A percentile compares a stretch with the other conserved stretches of the same genome.
These are phyloP conservation scores for Oenanthe melanoleuca DNA, from an alignment of 2,113 vertebrate species.

Conservation along the genomic window DNA sequence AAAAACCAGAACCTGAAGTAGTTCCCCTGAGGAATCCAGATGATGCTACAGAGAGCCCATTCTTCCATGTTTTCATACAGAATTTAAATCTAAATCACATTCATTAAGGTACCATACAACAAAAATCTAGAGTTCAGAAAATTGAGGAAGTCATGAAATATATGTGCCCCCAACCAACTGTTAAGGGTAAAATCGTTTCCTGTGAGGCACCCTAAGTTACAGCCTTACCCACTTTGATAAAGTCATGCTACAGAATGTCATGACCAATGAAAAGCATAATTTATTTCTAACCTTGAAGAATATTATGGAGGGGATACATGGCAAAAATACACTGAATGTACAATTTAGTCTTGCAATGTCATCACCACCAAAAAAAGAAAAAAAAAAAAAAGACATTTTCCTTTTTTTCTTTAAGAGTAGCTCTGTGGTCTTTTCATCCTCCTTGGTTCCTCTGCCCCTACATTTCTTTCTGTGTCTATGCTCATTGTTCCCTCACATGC, in stretches of 20 bases:
- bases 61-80: neutral
- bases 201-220: neutral
- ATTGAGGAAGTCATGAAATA: neutral
- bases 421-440: neutral
- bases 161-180: neutral
- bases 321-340: neutral
- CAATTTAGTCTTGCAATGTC: neutral
- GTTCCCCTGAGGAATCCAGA: neutral
- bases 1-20: neutral
- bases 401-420: neutral
- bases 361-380: neutral
- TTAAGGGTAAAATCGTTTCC: neutral
- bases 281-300: neutral
- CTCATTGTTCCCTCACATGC: neutral
- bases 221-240: neutral
- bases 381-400: neutral
- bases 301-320: neutral
- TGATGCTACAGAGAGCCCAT: neutral
- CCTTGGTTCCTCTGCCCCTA: neutral
- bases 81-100: neutral
- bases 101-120: neutral
- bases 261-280: neutral
- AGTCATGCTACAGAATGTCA: neutral
- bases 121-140: neutral
- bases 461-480: neutral